These are phyloP conservation scores for Goniozus legneri DNA, from an alignment of 1,140 invertebrate species.

Conservation along the genomic window DNA sequence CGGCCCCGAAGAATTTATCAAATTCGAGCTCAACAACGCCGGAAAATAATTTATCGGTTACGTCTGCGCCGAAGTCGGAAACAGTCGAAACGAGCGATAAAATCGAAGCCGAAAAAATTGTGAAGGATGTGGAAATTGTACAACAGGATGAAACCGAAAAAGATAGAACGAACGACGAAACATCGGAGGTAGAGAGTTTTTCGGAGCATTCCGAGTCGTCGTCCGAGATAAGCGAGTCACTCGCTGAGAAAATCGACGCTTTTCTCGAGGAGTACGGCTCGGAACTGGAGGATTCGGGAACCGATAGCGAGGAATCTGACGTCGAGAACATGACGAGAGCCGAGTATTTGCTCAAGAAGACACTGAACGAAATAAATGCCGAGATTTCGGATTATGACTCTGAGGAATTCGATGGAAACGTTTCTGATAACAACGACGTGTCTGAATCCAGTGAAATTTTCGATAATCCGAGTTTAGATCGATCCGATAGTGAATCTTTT, in stretches of 20 bases:
- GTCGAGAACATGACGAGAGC: conserved; percentile 36
- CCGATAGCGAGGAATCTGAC: too few species aligned
- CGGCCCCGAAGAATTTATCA: too few species aligned
- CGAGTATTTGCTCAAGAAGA: conserved; percentile 42
- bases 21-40: too few species aligned
- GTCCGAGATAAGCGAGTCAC: too few species aligned
- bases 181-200: conserved; percentile 12
- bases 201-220: too few species aligned
- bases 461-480: conserved; percentile 10
- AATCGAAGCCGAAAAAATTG: not conserved
- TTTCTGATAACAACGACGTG: conserved; percentile 4
- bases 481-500: conserved; percentile 11
- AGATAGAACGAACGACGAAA: conserved; percentile 7
- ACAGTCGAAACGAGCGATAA: not conserved
- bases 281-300: too few species aligned
- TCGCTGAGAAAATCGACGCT: too few species aligned
- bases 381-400: conserved; percentile 39
- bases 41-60: too few species aligned
- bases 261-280: too few species aligned
- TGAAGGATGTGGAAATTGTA: too few species aligned
- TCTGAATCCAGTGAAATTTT: conserved; percentile 20
- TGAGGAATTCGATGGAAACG: conserved; percentile 21
- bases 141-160: too few species aligned
- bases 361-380: conserved; percentile 43
- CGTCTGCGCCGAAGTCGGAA: too few species aligned